phyloP scores from a whole-genome alignment of 2,113 vertebrate species.

The Sapajus apella region DNA sequence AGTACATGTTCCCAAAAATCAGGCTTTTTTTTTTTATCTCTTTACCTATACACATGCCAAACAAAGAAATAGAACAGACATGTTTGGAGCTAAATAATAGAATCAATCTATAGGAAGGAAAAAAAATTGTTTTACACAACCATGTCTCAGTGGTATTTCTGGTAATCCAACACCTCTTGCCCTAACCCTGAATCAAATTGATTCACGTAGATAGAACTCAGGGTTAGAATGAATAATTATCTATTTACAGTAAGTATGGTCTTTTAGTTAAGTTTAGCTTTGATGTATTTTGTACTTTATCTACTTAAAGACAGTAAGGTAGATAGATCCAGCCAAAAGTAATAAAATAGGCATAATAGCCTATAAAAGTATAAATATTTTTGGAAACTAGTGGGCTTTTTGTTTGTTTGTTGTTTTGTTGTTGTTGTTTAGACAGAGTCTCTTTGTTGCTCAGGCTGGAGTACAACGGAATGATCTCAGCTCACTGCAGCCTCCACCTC shows the following conservation, averaged over 20 bases:
- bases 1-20: background rate
- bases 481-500: background rate
- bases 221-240: background rate
- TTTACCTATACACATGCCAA: background rate
- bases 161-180: background rate
- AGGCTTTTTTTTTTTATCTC: constrained; percentile 7
- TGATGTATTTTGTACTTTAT: background rate
- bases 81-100: background rate
- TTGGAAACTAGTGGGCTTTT: background rate
- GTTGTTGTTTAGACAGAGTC: background rate
- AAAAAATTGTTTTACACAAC: background rate
- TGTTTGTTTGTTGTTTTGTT: too few species aligned
- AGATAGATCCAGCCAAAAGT: background rate
- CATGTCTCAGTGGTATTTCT: background rate
- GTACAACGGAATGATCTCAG: background rate
- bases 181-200: background rate
- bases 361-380: background rate
- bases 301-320: background rate
- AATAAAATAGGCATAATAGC: background rate
- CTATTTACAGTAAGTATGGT: background rate
- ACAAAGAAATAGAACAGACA: background rate
- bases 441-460: background rate
- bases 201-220: background rate
- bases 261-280: background rate
- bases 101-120: background rate